phyloP scores from a whole-genome alignment of 2,113 vertebrate genomes.

The Camelus bactrianus region DNA sequence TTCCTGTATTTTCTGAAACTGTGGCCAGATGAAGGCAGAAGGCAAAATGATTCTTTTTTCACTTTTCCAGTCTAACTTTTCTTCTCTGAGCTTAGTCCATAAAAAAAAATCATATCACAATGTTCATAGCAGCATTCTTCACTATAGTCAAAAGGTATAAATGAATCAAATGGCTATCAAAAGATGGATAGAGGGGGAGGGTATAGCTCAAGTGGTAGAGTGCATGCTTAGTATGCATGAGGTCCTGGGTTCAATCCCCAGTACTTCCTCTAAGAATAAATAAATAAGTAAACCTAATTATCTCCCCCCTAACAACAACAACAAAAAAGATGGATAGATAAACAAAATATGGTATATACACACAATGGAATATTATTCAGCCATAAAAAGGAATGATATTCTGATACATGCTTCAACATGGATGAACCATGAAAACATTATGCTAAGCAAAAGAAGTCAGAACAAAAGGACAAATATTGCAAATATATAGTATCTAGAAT shows the following conservation, averaged over 20 bases:
- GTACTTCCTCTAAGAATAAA: too few relatives aligned
- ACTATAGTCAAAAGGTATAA: not conserved
- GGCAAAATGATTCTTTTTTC: constrained; percentile 40
- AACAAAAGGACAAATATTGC: not conserved
- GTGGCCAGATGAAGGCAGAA: not conserved
- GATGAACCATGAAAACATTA: not conserved
- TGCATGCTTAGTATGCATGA: too few relatives aligned
- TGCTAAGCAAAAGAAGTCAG: not conserved
- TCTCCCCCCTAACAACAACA: too few relatives aligned
- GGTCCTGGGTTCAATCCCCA: too few relatives aligned
- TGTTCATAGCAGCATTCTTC: not conserved
- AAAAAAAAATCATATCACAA: not conserved
- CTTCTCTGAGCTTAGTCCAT: not conserved
- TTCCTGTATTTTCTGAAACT: not conserved
- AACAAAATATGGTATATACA: not conserved
- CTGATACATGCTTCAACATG: not conserved
- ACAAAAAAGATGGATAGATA: not conserved
- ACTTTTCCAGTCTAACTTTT: constrained; percentile 39
- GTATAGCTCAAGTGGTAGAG: too few relatives aligned
- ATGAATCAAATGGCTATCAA: constrained; percentile 15
- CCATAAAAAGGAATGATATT: constrained; percentile 40
- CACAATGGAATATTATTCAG: constrained; percentile 26
- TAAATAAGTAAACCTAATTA: too few relatives aligned
- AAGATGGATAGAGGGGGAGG: not conserved
- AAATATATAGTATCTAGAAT: not conserved